phyloP scores from a whole-genome alignment of 2,113 vertebrate genomes.

The Otis tarda region DNA sequence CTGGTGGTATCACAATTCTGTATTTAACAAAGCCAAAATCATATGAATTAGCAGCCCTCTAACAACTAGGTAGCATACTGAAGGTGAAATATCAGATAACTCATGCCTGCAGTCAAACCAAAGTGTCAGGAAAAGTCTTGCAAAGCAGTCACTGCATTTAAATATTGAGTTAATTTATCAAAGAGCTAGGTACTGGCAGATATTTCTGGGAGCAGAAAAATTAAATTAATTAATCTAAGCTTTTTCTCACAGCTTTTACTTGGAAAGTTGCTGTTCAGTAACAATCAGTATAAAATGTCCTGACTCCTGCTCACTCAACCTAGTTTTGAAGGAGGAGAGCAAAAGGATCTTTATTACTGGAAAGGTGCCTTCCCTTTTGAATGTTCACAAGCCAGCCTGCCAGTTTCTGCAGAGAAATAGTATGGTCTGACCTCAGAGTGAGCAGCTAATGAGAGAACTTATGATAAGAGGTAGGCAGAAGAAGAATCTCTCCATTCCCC shows the following conservation, averaged over 20 bases:
- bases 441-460: not conserved
- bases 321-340: not conserved
- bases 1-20: not conserved
- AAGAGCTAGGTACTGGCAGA: not conserved
- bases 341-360: not conserved
- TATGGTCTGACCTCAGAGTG: not conserved
- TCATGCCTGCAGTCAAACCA: not conserved
- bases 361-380: not conserved
- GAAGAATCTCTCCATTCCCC: slow-evolving; percentile 34
- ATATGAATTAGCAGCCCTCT: not conserved
- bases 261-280: not conserved
- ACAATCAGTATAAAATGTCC: not conserved
- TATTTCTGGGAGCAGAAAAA: not conserved
- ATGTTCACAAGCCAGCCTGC: not conserved
- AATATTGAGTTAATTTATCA: not conserved
- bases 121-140: not conserved
- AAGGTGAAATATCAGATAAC: not conserved
- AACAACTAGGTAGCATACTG: not conserved
- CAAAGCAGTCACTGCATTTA: not conserved
- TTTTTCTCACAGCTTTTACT: not conserved
- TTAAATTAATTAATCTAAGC: not conserved
- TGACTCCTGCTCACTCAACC: not conserved
- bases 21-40: not conserved
- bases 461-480: not conserved
- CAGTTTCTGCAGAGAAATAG: not conserved